phyloP scores from a whole-genome alignment of 2,797 vertebrate genomes.

The Sebastes taczanowskii region DNA sequence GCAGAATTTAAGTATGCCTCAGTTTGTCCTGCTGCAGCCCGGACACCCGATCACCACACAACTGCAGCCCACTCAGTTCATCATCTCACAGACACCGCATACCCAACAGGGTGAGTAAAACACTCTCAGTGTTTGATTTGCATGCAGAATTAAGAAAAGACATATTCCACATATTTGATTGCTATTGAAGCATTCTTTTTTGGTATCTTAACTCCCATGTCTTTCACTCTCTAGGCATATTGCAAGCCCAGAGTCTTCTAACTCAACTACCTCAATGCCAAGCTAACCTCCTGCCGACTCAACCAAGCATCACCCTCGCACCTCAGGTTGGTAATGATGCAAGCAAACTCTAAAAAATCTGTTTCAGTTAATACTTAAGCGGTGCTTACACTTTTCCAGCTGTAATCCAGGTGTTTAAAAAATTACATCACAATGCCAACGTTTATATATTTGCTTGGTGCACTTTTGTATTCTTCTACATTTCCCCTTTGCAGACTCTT shows the following conservation, averaged over 20 bases:
- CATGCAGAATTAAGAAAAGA: not conserved
- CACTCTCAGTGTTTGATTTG: not conserved
- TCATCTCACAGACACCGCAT: conserved; percentile 97
- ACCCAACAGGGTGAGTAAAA: conserved; percentile 91
- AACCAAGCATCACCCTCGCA: conserved; percentile 97
- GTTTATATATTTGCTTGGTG: not conserved
- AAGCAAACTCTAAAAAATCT: not conserved
- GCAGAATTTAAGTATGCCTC: conserved; percentile 96
- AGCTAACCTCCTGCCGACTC: conserved; percentile 99
- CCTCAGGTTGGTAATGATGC: conserved; percentile 88
- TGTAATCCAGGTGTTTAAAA: not conserved
- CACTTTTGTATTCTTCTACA: not conserved
- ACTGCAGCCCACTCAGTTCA: conserved; percentile 95
- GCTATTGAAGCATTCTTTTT: not conserved
- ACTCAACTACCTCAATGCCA: conserved; percentile 99
- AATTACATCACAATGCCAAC: not conserved
- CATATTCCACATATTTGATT: not conserved
- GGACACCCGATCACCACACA: conserved; percentile 88
- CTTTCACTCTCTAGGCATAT: conserved; percentile 84
- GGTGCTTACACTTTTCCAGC: not conserved
- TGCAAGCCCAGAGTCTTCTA: conserved; percentile 98
- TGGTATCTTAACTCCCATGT: not conserved
- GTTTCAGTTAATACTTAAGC: not conserved
- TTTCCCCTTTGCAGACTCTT: not conserved
- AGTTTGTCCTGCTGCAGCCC: conserved; percentile 98